phyloP scores from a whole-genome alignment of 1,140 invertebrate species.

The Ceratoteleas bidentatus region DNA sequence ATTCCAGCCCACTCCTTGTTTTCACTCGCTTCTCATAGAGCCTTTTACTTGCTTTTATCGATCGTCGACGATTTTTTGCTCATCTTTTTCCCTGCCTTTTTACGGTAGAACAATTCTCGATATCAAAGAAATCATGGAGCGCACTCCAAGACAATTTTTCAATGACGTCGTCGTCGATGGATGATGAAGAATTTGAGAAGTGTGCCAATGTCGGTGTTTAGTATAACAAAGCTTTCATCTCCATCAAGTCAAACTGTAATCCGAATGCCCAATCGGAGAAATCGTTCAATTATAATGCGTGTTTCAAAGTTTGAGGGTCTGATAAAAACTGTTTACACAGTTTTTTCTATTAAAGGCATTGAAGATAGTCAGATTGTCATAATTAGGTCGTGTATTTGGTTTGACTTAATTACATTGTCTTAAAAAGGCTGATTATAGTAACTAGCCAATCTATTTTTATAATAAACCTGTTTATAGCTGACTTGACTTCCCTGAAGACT shows the following conservation, averaged over 20 bases:
- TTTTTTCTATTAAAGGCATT: too few species aligned
- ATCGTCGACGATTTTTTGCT: slow-evolving; percentile 36
- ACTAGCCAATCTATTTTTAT: too few species aligned
- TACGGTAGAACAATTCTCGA: slow-evolving; percentile 51
- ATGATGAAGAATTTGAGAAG: slow-evolving; percentile 52
- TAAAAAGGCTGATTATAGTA: too few species aligned
- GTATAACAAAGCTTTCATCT: slow-evolving; percentile 43
- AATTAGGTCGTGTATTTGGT: too few species aligned
- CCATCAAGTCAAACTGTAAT: slow-evolving; percentile 24
- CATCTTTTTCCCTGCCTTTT: slow-evolving; percentile 37
- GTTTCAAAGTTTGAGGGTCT: background rate
- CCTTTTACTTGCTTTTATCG: slow-evolving; percentile 35
- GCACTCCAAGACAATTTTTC: slow-evolving; percentile 57
- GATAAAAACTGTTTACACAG: too few species aligned
- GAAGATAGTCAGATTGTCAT: too few species aligned
- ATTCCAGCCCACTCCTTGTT: slow-evolving; percentile 54
- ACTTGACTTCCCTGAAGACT: too few species aligned
- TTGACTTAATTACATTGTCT: too few species aligned
- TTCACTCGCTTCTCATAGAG: slow-evolving; percentile 54
- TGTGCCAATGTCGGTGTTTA: slow-evolving; percentile 29
- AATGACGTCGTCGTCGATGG: slow-evolving; percentile 44
- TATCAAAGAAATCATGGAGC: slow-evolving; percentile 55
- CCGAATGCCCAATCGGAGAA: slow-evolving; percentile 3
- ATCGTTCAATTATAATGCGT: slow-evolving; percentile 10
- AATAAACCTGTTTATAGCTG: too few species aligned